phyloP scores from a whole-genome alignment of 2,888 invertebrate genomes.

The Hesperia comma region DNA sequence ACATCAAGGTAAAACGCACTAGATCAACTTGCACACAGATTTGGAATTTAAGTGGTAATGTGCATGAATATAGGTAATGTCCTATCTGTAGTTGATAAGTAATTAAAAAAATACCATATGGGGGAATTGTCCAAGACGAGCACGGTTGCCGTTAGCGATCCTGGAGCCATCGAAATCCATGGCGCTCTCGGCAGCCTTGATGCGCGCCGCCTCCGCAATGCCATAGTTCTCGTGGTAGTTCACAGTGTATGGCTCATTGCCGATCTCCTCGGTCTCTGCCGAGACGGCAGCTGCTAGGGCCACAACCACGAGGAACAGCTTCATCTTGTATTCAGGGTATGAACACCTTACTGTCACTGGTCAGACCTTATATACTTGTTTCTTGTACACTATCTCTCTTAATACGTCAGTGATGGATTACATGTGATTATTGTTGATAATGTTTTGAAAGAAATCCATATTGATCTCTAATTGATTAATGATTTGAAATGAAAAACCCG shows the following conservation, averaged over 20 bases:
- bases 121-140: conserved; percentile 42
- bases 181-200: conserved; percentile 49
- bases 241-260: not conserved
- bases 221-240: conserved; percentile 51
- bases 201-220: conserved; percentile 48
- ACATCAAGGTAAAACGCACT: not conserved
- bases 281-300: not conserved
- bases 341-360: not conserved
- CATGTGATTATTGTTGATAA: too few species aligned
- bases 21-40: too few species aligned
- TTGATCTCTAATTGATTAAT: too few species aligned
- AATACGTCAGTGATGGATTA: not conserved
- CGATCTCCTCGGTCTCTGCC: not conserved
- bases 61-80: not conserved
- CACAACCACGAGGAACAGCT: conserved; percentile 1
- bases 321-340: not conserved
- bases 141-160: conserved; percentile 49
- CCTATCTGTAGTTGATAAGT: too few species aligned
- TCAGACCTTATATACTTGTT: too few species aligned
- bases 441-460: too few species aligned
- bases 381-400: not conserved
- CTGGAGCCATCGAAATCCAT: conserved; percentile 50
- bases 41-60: not conserved
- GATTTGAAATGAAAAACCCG: too few species aligned
- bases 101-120: conserved; percentile 9